Base-by-base conservation (phyloP, 2,797 vertebrate species). In the Leptatherina wallacei region DNA sequence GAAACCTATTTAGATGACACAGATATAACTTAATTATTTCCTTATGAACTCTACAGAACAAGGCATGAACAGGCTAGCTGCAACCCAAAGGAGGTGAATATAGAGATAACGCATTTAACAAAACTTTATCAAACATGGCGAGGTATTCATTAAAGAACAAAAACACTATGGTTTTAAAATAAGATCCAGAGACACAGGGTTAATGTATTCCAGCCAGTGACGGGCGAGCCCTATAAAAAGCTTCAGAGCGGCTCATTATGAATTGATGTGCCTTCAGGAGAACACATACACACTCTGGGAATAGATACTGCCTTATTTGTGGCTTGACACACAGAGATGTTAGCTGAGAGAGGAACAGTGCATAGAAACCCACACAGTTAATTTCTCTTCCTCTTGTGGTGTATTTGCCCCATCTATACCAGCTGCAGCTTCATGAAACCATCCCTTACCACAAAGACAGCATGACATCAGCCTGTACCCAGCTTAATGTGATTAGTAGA, bases 401-500 rank as follows among this genome's bases (percentile, higher is more conserved):
- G 40, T 47, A 61, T 81, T n/a, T n/a, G 56, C 29, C 20, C 33
- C 56, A 61, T 54, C 72, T 71, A 18, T 56, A 61, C 22, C 70
- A 60, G 44, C 71, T 69, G 61, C 69, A 67, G 63, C 32, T 56
- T 63, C 38, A 38, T 36, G 33, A 73, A 65, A 51, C 52, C 47
- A 47, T 33, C 40, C 29, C 11, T 52, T 8, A 64, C 49, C 35
- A 38, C 20, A 14, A 65, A 54, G 71, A 44, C 51, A 51, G 49
- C 24, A 62, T 84, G 75, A 86, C 80, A 81, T 89, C 89, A 87
- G 66, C 52, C 54, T 77, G 63, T 73, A 61, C 33, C 61, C 22
- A 64, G 51, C 49, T 56, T 75, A 69, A 61, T 61, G 75, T 60
- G 73, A 80, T 88, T 81, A 83, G 71, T 80, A 83, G 71, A 29